phyloP scores from a whole-genome alignment of 1,140 invertebrate species.

The Drosophila busckii region DNA sequence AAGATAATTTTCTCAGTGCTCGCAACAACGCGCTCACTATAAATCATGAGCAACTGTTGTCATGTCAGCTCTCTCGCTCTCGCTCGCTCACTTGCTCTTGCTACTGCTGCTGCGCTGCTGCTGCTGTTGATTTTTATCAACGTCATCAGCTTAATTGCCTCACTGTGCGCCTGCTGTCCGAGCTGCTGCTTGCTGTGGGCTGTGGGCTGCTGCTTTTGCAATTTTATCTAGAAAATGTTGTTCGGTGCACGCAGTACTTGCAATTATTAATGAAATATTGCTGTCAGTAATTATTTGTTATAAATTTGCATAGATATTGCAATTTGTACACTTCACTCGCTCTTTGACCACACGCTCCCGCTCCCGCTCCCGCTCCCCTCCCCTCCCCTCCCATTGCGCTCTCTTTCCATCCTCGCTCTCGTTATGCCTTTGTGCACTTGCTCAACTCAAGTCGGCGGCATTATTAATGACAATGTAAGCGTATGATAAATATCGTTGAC shows the following conservation, averaged over 20 bases:
- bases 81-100: too few species aligned
- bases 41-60: conserved; percentile 57
- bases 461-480: conserved; percentile 73
- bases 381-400: not conserved
- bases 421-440: conserved; percentile 3
- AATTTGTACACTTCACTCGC: conserved; percentile 65
- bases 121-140: conserved; percentile 73
- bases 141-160: conserved; percentile 77
- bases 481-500: conserved; percentile 72
- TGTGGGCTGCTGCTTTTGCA: conserved; percentile 39
- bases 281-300: conserved; percentile 77
- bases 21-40: conserved; percentile 42
- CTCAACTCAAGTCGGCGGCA: conserved; percentile 49
- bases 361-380: not conserved
- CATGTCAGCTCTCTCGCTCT: conserved; percentile 18
- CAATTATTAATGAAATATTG: conserved; percentile 78
- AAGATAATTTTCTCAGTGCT: conserved; percentile 58
- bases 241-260: conserved; percentile 36
- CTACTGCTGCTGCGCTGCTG: conserved; percentile 41
- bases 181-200: conserved; percentile 1
- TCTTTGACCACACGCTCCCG: too few species aligned
- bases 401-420: not conserved
- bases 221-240: conserved; percentile 61
- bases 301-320: conserved; percentile 78
- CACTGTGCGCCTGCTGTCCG: conserved; percentile 52